Evolutionary conservation across 35 echinoderm and acorn worm genomes (phyloP).

Genomic region (Ophioderma brevispina): DNA sequence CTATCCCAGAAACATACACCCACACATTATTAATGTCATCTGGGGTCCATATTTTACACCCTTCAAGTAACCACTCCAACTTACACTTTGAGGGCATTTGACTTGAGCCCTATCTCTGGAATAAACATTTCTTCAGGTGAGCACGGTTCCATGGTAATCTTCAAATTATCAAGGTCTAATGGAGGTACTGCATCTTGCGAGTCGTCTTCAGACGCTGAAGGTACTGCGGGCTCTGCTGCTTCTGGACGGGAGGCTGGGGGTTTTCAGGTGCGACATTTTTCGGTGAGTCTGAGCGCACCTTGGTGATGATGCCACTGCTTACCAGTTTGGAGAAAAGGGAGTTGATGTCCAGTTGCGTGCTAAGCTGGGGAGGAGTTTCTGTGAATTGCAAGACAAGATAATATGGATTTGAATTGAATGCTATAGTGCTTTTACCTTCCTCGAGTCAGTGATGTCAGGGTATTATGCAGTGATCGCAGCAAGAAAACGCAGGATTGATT

Average conservation of each 20-base stretch:
- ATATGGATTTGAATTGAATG: neutral
- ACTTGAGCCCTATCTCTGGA: conserved; percentile 52
- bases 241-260: neutral
- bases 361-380: conserved; percentile 20
- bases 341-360: conserved; percentile 69
- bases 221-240: conserved; percentile 25
- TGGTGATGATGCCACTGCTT: conserved; percentile 48
- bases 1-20: no score
- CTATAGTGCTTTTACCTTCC: no score
- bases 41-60: no score
- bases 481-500: no score
- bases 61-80: no score
- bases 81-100: conserved; percentile 72
- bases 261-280: neutral
- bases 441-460: no score
- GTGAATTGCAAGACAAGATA: neutral
- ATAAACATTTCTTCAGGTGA: conserved; percentile 18
- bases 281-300: conserved; percentile 47
- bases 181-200: neutral
- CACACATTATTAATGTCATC: no score
- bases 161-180: conserved; percentile 8
- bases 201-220: neutral
- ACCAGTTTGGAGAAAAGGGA: conserved; percentile 69
- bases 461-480: no score
- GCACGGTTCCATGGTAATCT: neutral